phyloP scores from a whole-genome alignment of 2,888 invertebrate species.

The Drosophila helvetica region DNA sequence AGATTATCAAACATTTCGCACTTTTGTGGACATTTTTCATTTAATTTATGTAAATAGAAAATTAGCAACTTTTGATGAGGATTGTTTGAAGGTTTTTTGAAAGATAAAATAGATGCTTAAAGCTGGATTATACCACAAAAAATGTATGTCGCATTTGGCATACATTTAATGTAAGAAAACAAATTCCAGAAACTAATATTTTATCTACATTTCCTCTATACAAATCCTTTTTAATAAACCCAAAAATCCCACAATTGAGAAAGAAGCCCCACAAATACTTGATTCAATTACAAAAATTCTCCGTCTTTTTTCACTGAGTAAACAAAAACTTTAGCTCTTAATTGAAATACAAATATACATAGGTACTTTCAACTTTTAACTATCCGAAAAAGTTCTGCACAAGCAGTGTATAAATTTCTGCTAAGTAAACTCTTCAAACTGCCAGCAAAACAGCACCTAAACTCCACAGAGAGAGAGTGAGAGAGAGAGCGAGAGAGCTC shows the following conservation, averaged over 20 bases:
- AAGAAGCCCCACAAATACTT: background rate
- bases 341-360: background rate
- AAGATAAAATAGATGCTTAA: no score
- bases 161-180: no score
- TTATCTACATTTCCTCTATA: no score
- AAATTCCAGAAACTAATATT: no score
- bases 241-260: no score
- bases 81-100: no score
- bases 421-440: conserved; percentile 33
- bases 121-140: no score
- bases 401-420: conserved; percentile 14
- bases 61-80: no score
- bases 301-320: background rate
- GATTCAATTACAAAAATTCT: background rate
- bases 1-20: background rate
- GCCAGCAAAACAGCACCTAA: conserved; percentile 16
- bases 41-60: background rate
- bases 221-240: no score
- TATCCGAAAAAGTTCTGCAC: conserved; percentile 18
- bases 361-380: background rate
- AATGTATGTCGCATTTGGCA: no score
- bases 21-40: background rate
- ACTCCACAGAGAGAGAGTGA: background rate
- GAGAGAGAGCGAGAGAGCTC: background rate
- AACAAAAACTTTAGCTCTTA: background rate